Evolutionary conservation across 2,113 vertebrate species (phyloP), one percentile per base, ranked within the genome.

Genomic region (Penelope pileata): DNA sequence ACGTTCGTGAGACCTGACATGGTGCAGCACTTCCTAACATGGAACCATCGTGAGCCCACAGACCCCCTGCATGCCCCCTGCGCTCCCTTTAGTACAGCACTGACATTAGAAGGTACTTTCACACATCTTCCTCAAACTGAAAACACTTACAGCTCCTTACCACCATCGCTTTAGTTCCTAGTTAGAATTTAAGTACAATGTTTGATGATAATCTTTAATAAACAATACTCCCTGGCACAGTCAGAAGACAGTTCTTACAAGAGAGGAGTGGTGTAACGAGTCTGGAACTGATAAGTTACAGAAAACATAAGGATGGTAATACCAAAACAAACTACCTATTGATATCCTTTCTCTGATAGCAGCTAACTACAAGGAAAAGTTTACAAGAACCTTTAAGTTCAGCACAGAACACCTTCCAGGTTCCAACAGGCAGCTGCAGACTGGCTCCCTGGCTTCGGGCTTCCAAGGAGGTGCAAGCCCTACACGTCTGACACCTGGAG

Each of bases 21-120:
- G 12, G 16, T n/a, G 38, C 1, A 30, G 53, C 3, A 48, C 64
- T 27, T 73, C 86, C 58, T 26, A 40, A 10, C 36, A 63, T 0
- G 1, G 38, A 5, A 22, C 77, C 60, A 47, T 4, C 51, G 16
- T 1, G 0, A 82, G 69, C 34, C 69, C 83, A 48, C 48, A 62
- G 14, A 56, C 14, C 2, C 6, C 2, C 83, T 8, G 42, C 53
- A 47, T 1, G 0, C 18, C 43, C 42, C 51, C 38, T 59, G 24
- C 4, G 12, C 43, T 79, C 81, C 19, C 68, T 69, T 53, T 11
- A 70, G 10, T 42, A 53, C 54, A 45, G 50, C 21, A 42, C 6
- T 56, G 38, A 38, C 81, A 54, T 7, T 23, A 15, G 56, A 42
- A 70, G 26, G 3, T 2, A 12, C 16, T 60, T 67, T 16, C 79